phyloP scores from a whole-genome alignment of 2,113 vertebrate species.

The Chlorocebus sabaeus region DNA sequence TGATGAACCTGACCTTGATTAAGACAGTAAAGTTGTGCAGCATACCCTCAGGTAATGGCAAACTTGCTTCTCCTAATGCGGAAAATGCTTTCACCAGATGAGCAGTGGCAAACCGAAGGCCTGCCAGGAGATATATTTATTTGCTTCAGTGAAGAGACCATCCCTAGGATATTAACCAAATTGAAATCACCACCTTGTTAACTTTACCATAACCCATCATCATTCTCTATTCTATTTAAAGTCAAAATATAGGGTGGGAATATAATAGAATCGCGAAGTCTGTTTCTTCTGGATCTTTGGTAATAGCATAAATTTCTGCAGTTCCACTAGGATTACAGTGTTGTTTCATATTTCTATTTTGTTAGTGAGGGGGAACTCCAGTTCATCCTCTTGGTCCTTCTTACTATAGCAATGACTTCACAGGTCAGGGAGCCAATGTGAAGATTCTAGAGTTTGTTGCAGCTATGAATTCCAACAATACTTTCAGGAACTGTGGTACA shows the following conservation, averaged over 20 bases:
- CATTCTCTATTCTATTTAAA: neutral
- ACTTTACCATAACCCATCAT: neutral
- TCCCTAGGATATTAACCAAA: neutral
- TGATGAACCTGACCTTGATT: neutral
- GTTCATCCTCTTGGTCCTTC: neutral
- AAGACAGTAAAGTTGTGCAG: neutral
- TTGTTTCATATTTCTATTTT: neutral
- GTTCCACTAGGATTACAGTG: neutral
- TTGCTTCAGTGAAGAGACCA: neutral
- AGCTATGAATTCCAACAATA: neutral
- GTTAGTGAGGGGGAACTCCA: neutral
- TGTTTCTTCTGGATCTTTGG: neutral
- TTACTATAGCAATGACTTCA: neutral
- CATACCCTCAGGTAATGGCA: neutral
- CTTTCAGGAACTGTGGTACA: neutral
- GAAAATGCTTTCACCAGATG: neutral
- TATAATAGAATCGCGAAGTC: neutral
- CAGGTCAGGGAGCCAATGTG: neutral
- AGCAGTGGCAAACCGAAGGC: neutral
- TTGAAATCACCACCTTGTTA: neutral
- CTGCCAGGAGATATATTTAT: neutral
- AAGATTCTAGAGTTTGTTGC: neutral
- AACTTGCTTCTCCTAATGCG: neutral
- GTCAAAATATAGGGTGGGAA: neutral
- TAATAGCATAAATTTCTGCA: neutral